Conservation (phyloP, 2,113 vertebrate species). For the Mobula hypostoma region DNA sequence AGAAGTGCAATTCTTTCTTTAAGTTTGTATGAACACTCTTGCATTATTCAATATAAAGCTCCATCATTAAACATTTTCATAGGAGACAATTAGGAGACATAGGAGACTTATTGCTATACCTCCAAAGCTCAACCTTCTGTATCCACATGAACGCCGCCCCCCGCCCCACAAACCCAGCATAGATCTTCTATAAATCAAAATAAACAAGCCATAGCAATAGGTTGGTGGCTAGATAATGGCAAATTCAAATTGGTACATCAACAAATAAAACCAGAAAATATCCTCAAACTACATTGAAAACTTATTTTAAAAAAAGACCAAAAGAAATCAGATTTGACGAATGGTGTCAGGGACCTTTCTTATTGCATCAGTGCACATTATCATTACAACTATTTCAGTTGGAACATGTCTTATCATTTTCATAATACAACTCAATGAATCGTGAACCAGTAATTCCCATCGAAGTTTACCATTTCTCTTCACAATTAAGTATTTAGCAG, state of each 20-base stretch:
- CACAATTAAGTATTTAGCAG: background rate
- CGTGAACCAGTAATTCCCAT: background rate
- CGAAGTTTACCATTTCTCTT: background rate
- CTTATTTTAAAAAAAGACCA: background rate
- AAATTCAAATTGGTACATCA: background rate
- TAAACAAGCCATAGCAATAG: background rate
- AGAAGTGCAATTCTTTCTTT: background rate
- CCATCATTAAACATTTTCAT: background rate
- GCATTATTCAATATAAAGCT: conserved; percentile 8
- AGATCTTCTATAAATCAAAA: background rate
- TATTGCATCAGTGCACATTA: background rate
- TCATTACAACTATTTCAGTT: background rate
- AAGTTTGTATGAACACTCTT: background rate
- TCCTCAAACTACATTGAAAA: background rate
- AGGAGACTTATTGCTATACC: background rate
- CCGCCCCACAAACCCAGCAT: too few species aligned
- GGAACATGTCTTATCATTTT: background rate
- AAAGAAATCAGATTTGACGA: background rate
- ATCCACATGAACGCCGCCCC: too few species aligned
- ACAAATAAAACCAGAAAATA: background rate
- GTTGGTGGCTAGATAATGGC: background rate
- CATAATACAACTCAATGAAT: background rate
- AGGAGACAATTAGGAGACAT: background rate
- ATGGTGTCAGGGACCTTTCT: background rate
- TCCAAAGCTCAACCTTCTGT: background rate